Evolutionary conservation across 1,140 invertebrate genomes (phyloP).

Genomic region (Zeugodacus cucurbitae): DNA sequence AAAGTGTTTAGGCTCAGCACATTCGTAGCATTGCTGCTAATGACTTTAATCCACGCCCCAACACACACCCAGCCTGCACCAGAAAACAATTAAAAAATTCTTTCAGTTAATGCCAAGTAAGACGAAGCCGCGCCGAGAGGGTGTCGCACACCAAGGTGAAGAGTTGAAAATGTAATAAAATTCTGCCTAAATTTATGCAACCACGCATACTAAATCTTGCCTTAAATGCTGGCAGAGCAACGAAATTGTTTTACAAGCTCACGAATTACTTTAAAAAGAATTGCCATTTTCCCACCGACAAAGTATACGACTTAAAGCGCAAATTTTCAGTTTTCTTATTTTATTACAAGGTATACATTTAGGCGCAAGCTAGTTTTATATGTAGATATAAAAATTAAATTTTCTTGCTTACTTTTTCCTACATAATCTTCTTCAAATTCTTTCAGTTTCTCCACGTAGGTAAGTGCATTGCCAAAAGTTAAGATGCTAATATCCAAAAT

Average conservation of each 20-base stretch:
- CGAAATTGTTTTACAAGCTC: neutral
- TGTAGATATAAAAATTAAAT: neutral
- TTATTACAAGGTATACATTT: neutral
- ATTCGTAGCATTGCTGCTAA: neutral
- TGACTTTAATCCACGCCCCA: constrained; percentile 8
- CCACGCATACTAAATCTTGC: constrained; percentile 25
- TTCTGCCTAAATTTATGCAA: constrained; percentile 31
- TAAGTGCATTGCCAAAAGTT: constrained; percentile 12
- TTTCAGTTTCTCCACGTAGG: neutral
- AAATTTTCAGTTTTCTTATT: no score
- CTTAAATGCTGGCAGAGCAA: neutral
- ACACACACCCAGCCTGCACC: neutral
- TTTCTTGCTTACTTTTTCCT: neutral
- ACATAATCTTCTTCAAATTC: neutral
- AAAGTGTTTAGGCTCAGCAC: neutral
- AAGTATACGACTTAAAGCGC: neutral
- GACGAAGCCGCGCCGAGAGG: no score
- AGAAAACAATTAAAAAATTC: constrained; percentile 38
- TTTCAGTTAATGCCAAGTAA: neutral
- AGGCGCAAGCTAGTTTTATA: neutral
- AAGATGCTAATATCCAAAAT: constrained; percentile 27
- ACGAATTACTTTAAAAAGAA: neutral
- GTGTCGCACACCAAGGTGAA: neutral
- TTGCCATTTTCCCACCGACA: neutral
- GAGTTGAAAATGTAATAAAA: constrained; percentile 28